Evolutionary conservation across 2,888 invertebrate species (phyloP).

Genomic region (Watsonalla binaria): DNA sequence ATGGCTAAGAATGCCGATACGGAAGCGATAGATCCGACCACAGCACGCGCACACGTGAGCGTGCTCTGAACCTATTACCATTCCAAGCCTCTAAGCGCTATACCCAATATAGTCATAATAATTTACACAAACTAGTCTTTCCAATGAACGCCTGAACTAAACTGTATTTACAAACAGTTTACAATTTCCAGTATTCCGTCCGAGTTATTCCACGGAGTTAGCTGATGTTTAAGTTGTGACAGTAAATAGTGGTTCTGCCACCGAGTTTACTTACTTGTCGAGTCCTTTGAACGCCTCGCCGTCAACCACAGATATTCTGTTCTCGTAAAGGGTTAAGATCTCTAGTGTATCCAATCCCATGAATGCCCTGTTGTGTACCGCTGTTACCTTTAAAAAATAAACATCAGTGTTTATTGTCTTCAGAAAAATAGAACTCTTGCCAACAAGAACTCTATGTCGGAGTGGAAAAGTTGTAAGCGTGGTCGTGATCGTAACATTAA

Average conservation of each 20-base stretch:
- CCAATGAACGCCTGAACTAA: too few relatives aligned
- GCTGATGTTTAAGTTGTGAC: neutral
- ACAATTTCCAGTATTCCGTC: too few relatives aligned
- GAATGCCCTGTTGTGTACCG: conserved; percentile 89
- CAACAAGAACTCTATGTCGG: neutral
- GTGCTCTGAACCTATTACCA: too few relatives aligned
- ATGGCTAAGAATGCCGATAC: too few relatives aligned
- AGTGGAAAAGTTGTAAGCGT: too few relatives aligned
- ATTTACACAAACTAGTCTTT: too few relatives aligned
- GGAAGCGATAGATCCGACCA: too few relatives aligned
- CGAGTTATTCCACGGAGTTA: neutral
- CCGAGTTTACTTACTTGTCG: conserved; percentile 83
- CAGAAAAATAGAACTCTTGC: neutral
- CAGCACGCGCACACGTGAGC: too few relatives aligned
- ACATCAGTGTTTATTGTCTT: neutral
- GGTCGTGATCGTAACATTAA: too few relatives aligned
- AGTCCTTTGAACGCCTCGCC: conserved; percentile 91
- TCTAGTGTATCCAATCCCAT: conserved; percentile 92
- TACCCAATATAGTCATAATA: too few relatives aligned
- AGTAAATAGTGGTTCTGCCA: neutral
- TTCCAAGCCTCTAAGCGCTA: too few relatives aligned
- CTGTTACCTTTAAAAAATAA: conserved; percentile 76
- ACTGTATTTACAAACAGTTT: too few relatives aligned
- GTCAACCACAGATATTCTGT: conserved; percentile 88
- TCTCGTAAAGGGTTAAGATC: conserved; percentile 92